These are phyloP conservation scores for Halcyon senegalensis DNA, from an alignment of 2,113 vertebrate species.

Conservation along the genomic window DNA sequence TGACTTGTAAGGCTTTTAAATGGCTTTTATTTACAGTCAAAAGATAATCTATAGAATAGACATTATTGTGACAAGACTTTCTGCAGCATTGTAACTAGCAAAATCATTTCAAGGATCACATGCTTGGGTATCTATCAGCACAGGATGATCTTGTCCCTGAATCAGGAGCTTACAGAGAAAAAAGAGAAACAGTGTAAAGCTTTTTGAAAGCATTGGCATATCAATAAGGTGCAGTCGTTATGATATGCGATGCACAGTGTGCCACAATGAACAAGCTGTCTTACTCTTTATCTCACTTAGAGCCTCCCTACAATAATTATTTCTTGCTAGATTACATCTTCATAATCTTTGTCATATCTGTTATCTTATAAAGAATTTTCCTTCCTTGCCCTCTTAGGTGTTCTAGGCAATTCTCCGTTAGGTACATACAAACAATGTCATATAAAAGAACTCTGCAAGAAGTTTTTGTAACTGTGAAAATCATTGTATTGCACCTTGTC, in stretches of 20 bases:
- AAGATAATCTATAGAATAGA: not conserved
- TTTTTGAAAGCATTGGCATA: not conserved
- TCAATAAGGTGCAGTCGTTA: not conserved
- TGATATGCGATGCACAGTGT: not conserved
- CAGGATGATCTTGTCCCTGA: not conserved
- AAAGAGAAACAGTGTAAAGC: not conserved
- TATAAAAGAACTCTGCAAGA: not conserved
- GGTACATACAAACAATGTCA: not conserved
- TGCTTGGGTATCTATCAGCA: not conserved
- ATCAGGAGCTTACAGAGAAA: not conserved
- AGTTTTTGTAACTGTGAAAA: not conserved
- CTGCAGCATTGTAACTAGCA: not conserved
- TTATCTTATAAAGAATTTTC: not conserved
- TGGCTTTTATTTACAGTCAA: conserved; percentile 6
- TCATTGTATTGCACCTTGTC: not conserved
- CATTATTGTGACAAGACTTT: not conserved
- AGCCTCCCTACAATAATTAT: not conserved
- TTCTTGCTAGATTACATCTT: not conserved
- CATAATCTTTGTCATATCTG: not conserved
- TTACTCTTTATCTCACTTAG: not conserved
- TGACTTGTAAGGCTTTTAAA: not conserved
- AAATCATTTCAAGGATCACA: not conserved
- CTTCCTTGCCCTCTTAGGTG: not conserved
- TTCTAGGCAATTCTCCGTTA: not conserved
- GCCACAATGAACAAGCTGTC: not conserved